Percentiles rank a stretch among this genome's conserved stretches.
Evolutionary conservation across 2,888 invertebrate genomes (phyloP).

Genomic region (Ophion slaviceki): DNA sequence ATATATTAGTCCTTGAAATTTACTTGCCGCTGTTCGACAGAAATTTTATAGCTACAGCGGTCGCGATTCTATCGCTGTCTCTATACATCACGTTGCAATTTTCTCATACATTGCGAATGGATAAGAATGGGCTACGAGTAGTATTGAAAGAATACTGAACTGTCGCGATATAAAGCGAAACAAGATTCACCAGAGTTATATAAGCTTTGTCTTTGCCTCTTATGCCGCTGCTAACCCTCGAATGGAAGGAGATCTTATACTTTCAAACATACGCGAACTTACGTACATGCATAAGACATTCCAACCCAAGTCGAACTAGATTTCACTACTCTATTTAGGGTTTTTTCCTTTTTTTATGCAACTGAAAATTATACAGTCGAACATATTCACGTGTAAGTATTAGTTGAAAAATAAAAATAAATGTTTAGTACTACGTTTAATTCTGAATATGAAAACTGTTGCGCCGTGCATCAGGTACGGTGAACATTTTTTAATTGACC

Average conservation of each 20-base stretch:
- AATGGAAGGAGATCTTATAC: constrained; percentile 22
- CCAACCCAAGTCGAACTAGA: neutral
- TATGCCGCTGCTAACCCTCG: neutral
- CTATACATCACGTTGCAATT: neutral
- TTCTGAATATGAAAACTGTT: no score
- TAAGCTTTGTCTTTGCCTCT: constrained; percentile 13
- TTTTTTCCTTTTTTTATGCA: no score
- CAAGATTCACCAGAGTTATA: constrained; percentile 49
- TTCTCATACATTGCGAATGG: neutral
- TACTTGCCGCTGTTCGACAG: no score
- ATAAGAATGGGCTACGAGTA: constrained; percentile 9
- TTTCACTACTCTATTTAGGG: neutral
- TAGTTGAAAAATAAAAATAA: no score
- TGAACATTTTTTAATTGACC: no score
- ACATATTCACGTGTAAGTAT: no score
- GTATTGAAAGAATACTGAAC: constrained; percentile 38
- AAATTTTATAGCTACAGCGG: no score
- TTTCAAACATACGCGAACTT: neutral
- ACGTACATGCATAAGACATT: constrained; percentile 9
- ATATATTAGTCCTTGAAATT: no score
- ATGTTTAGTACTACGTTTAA: no score
- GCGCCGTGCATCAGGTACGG: no score
- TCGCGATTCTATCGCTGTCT: neutral
- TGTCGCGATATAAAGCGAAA: constrained; percentile 32
- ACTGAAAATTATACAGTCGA: no score